Evolutionary conservation across 2,888 invertebrate genomes (phyloP).

Genomic region (Hydroisotoma schaefferi): DNA sequence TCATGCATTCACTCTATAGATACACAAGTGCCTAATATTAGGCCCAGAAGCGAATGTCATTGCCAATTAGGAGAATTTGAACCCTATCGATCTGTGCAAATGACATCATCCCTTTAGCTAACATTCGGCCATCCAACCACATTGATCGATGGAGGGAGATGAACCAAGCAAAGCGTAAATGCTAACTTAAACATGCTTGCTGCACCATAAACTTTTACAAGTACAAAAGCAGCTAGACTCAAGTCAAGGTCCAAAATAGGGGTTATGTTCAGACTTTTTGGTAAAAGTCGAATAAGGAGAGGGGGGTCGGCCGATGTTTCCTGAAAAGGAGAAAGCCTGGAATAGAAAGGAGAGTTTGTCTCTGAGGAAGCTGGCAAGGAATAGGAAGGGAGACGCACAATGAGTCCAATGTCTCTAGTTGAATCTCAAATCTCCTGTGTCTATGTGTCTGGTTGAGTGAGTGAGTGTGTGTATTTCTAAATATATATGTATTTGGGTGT

Average conservation of each 20-base stretch:
- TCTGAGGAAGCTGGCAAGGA: no score
- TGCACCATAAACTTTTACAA: no score
- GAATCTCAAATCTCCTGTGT: neutral
- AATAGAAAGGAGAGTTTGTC: neutral
- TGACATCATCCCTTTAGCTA: conserved; percentile 22
- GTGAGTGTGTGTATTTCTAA: conserved; percentile 6
- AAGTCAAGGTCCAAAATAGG: no score
- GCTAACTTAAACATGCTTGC: no score
- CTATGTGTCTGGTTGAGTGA: no score
- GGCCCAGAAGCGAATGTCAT: conserved; percentile 2
- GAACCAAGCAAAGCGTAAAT: neutral
- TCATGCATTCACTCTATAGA: no score
- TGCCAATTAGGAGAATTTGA: conserved; percentile 20
- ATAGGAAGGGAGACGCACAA: conserved; percentile 15
- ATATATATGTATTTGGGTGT: conserved; percentile 8
- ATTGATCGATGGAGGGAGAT: neutral
- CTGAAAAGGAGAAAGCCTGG: no score
- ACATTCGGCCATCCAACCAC: no score
- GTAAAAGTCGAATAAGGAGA: neutral
- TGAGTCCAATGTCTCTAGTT: neutral
- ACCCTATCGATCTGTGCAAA: conserved; percentile 23
- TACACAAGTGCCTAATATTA: no score
- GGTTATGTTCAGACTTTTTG: neutral
- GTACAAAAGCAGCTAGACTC: no score
- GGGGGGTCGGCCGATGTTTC: no score